Percentiles rank a stretch among this genome's conserved stretches.
Conservation (phyloP, 2,113 vertebrate species). For the Cricetomys ansorgei region DNA sequence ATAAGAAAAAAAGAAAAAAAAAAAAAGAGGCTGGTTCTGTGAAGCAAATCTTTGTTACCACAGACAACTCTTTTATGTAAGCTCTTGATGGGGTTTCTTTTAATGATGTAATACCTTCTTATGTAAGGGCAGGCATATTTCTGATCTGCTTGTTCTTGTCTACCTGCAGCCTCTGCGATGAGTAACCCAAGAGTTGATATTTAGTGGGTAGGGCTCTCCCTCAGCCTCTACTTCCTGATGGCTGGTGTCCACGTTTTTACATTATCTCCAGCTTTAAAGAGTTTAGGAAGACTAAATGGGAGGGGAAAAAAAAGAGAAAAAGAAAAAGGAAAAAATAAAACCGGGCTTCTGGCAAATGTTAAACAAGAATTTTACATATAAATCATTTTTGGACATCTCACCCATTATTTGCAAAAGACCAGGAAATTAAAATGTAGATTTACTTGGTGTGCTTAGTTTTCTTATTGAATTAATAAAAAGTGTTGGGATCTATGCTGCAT, state of each 20-base stretch:
- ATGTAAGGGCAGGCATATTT: background rate
- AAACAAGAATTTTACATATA: background rate
- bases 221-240: background rate
- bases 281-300: too few relatives aligned
- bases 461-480: background rate
- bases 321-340: background rate
- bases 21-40: background rate
- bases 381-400: background rate
- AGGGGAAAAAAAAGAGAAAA: too few relatives aligned
- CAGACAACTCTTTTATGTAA: background rate
- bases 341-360: background rate
- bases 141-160: background rate
- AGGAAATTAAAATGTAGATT: background rate
- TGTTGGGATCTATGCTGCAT: background rate
- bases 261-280: background rate
- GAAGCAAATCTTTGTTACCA: background rate
- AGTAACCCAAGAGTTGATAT: background rate
- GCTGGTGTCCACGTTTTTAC: background rate
- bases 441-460: background rate
- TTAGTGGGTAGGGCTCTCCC: background rate
- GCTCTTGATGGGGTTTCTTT: background rate
- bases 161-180: background rate
- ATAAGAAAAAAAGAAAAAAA: background rate
- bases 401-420: background rate
- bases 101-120: background rate